Evolutionary conservation across 1,140 invertebrate species (phyloP).

Genomic region (Drosophila nasuta): DNA sequence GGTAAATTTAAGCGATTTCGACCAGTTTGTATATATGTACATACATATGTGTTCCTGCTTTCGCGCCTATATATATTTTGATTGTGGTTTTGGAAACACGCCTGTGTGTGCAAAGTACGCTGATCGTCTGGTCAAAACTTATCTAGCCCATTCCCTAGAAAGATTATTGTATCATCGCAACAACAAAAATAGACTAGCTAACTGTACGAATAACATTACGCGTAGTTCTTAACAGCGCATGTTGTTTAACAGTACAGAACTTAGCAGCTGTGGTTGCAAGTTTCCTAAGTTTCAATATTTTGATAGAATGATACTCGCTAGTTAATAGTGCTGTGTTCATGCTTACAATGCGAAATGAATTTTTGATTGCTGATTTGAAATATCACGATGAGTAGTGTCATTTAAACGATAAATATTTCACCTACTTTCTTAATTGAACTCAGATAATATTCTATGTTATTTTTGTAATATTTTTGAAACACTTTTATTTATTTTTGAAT

Average conservation of each 20-base stretch:
- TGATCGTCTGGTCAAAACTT: constrained; percentile 36
- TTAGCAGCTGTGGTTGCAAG: constrained; percentile 8
- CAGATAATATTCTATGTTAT: too few relatives aligned
- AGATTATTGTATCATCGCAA: background rate
- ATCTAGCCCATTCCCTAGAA: constrained; percentile 20
- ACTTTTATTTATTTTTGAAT: too few relatives aligned
- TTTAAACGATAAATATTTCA: too few relatives aligned
- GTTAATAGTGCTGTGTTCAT: background rate
- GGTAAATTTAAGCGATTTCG: constrained; percentile 22
- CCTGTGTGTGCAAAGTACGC: constrained; percentile 11
- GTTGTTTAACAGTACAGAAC: background rate
- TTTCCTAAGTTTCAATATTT: background rate
- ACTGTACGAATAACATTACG: background rate
- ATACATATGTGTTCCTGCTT: background rate
- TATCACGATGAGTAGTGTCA: background rate
- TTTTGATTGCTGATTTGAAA: background rate
- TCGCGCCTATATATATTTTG: background rate
- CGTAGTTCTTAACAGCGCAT: constrained; percentile 14
- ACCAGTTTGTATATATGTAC: background rate
- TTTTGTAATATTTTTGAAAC: background rate
- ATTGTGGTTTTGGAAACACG: background rate
- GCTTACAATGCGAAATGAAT: background rate
- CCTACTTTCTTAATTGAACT: too few relatives aligned
- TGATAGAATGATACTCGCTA: constrained; percentile 18
- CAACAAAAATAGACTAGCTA: constrained; percentile 28